Evolutionary conservation across 2,113 vertebrate species (phyloP).

Genomic region (Physeter macrocephalus): DNA sequence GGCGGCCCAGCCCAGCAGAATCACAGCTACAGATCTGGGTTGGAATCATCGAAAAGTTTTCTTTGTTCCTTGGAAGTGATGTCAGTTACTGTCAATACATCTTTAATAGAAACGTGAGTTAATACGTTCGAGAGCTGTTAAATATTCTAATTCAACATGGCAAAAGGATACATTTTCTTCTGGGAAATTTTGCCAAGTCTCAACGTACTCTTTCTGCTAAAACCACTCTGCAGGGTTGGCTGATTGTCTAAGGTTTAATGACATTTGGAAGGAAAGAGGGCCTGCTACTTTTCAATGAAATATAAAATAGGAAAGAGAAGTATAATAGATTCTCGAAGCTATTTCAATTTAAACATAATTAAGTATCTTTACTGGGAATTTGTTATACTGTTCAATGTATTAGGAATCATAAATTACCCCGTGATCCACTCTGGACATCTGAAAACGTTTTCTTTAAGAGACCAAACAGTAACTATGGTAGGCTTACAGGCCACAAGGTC

Average conservation of each 20-base stretch:
- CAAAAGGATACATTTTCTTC: constrained; percentile 54
- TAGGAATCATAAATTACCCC: not conserved
- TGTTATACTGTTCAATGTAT: not conserved
- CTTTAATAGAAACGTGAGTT: constrained; percentile 61
- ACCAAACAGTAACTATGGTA: not conserved
- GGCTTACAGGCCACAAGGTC: accelerated
- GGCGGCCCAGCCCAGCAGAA: not conserved
- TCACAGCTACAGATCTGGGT: not conserved
- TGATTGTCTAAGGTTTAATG: constrained; percentile 10
- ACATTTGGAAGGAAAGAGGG: not conserved
- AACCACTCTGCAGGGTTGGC: constrained; percentile 32
- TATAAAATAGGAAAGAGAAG: not conserved
- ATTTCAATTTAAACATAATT: constrained; percentile 3
- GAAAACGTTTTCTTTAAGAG: not conserved
- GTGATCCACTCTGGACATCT: not conserved
- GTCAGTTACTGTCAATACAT: constrained; percentile 33
- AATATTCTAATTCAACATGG: constrained; percentile 58
- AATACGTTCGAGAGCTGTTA: constrained; percentile 50
- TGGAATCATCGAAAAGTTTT: constrained; percentile 30
- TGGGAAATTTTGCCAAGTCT: constrained; percentile 28
- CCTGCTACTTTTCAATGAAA: constrained; percentile 22
- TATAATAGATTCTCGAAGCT: not conserved
- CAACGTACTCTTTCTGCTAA: constrained; percentile 41
- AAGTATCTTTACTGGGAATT: not conserved
- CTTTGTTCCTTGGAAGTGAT: not conserved